Conservation (phyloP, 2,113 vertebrate genomes). For the Copsychus sechellarum region DNA sequence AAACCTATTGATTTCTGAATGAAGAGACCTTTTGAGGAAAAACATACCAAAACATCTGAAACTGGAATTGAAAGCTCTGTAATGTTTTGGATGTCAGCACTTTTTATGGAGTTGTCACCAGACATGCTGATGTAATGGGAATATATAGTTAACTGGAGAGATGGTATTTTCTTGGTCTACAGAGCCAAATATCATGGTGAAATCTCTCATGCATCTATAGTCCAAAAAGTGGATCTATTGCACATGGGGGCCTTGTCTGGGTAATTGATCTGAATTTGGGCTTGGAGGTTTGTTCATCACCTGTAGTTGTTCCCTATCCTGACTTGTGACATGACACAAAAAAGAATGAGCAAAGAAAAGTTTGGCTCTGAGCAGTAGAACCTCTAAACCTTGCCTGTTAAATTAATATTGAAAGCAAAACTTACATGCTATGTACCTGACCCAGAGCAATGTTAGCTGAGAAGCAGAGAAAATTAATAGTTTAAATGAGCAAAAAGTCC, state of each 20-base stretch:
- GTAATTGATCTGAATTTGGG: not conserved
- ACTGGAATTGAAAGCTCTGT: not conserved
- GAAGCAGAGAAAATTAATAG: slow-evolving; percentile 44
- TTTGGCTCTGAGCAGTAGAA: not conserved
- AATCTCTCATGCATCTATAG: not conserved
- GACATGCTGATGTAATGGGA: not conserved
- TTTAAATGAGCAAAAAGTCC: slow-evolving; percentile 10
- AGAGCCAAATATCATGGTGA: not conserved
- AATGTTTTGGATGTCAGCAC: not conserved
- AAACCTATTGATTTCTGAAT: not conserved
- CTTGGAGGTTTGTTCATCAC: not conserved
- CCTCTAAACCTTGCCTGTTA: not conserved
- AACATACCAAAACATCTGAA: not conserved
- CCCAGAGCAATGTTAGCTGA: slow-evolving; percentile 17
- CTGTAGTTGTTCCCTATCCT: not conserved
- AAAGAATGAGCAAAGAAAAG: not conserved
- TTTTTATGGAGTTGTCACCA: not conserved
- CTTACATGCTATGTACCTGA: not conserved
- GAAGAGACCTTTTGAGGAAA: not conserved
- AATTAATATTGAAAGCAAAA: slow-evolving; percentile 6
- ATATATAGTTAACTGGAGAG: not conserved
- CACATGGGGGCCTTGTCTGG: not conserved
- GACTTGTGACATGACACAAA: not conserved
- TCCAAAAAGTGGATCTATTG: not conserved
- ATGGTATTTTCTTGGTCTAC: not conserved